Conservation (phyloP, 2,113 vertebrate species). For the Lasiurus borealis region DNA sequence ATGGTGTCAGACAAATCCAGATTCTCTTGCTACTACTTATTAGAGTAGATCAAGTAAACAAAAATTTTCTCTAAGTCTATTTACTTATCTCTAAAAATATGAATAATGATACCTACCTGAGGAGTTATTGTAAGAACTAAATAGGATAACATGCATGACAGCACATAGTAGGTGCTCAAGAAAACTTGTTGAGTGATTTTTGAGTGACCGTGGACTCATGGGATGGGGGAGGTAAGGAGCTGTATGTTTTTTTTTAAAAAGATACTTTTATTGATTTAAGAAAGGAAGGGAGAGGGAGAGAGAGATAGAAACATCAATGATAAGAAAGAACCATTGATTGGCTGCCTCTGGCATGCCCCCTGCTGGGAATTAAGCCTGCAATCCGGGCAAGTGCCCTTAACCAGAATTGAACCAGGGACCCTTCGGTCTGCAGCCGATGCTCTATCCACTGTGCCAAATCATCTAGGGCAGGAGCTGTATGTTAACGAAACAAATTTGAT, state of each 20-base stretch:
- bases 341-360: too few relatives aligned
- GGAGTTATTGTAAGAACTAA: not conserved
- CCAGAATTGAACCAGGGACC: too few relatives aligned
- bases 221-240: not conserved
- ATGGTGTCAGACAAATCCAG: not conserved
- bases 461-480: not conserved
- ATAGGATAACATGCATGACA: not conserved
- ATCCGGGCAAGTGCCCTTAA: too few relatives aligned
- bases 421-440: too few relatives aligned
- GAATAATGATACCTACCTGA: not conserved
- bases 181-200: not conserved
- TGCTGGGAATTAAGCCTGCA: too few relatives aligned
- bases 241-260: not conserved
- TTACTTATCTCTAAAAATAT: not conserved
- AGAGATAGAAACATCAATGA: too few relatives aligned
- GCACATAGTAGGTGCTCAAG: slow-evolving; percentile 22
- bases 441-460: too few relatives aligned
- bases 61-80: not conserved
- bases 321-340: too few relatives aligned
- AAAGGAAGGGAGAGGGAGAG: too few relatives aligned
- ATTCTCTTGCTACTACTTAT: not conserved
- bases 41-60: not conserved
- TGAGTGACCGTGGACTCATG: not conserved
- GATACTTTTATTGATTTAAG: too few relatives aligned
- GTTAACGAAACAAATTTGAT: slow-evolving; percentile 51